phyloP scores from a whole-genome alignment of 2,888 invertebrate genomes.

The Capitulum mitella region DNA sequence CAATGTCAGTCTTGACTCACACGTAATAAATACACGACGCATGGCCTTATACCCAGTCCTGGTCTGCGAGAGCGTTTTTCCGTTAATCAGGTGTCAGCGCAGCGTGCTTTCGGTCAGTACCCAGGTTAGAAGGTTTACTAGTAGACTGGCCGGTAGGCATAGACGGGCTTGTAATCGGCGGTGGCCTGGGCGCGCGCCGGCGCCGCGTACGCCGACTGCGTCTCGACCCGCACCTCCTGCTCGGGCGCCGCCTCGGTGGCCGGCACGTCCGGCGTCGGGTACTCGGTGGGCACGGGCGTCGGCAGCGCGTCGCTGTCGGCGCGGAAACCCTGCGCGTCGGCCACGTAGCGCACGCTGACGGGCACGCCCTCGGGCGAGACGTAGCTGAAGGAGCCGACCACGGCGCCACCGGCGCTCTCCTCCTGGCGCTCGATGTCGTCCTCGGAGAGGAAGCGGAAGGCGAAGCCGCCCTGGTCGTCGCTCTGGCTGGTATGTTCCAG shows the following conservation, averaged over 20 bases:
- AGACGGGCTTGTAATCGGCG: not conserved
- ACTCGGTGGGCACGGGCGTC: constrained; percentile 11
- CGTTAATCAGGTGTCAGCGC: too few species aligned
- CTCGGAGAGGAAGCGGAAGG: constrained; percentile 2
- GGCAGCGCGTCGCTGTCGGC: constrained; percentile 16
- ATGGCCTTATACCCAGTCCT: too few species aligned
- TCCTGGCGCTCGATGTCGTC: constrained; percentile 6
- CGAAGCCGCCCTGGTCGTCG: constrained; percentile 11
- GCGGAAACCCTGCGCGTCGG: not conserved
- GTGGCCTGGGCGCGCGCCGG: not conserved
- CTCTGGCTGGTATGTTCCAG: not conserved
- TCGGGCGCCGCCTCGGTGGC: constrained; percentile 8
- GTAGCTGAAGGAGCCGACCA: constrained; percentile 7
- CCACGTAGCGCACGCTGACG: not conserved
- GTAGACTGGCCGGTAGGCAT: not conserved
- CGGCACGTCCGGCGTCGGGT: constrained; percentile 14
- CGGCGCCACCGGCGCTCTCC: not conserved
- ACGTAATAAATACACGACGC: too few species aligned
- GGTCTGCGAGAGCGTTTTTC: too few species aligned
- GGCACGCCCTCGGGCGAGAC: not conserved
- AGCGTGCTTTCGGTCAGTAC: too few species aligned
- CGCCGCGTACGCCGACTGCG: not conserved
- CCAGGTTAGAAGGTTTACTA: not conserved
- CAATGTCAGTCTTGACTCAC: too few species aligned
- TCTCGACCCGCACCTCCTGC: not conserved